Evolutionary conservation across 2,797 vertebrate genomes (phyloP), one percentile per base, ranked within the genome.

Genomic region (Florisuga fusca): DNA sequence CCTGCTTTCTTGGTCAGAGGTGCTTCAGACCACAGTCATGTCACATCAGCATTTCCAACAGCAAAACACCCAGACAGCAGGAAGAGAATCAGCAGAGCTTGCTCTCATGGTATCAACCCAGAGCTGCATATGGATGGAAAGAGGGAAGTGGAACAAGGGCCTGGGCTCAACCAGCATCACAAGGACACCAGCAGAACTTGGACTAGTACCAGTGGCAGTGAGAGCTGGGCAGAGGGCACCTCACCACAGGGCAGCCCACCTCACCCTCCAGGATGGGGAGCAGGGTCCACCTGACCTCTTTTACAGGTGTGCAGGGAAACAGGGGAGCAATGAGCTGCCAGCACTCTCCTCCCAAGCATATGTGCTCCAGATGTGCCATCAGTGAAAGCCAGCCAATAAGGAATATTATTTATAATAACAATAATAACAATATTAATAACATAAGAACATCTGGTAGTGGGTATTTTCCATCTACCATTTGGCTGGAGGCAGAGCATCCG

Each of bases 341-440:
- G 58, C 22, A 12, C 63, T 90, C 72, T 93, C 57, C 48, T 92
- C 89, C 83, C 58, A 48, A 63, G 48, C 95, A 96, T 91, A 36
- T 97, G 96, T 0, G 0, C 80, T 92, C 87, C 95, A 96, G 93
- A 91, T 97, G 94, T 78, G 71, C 63, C 72, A 71, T 48, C 45
- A 93, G 85, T 34, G 57, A 81, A 90, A 33, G 12, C 53, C 77
- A 90, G 93, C 89, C 89, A 93, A 41, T 33, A 38, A 2, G 4
- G 59, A 94, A 78, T 90, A 96, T 94, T 96, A 96, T 97, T 96
- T 96, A 95, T 96, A 95, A 95, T 93, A 96, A 95, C 90, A 96
- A 96, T 91, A 94, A 96, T 84, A 96, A 96, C 87, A 96, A 96
- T 95, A 96, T 96, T 95, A 96, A 94, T 97, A 97, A 94, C 91